Base-by-base conservation (phyloP, 1,140 invertebrate genomes). In the Drosophila kepulauana region DNA sequence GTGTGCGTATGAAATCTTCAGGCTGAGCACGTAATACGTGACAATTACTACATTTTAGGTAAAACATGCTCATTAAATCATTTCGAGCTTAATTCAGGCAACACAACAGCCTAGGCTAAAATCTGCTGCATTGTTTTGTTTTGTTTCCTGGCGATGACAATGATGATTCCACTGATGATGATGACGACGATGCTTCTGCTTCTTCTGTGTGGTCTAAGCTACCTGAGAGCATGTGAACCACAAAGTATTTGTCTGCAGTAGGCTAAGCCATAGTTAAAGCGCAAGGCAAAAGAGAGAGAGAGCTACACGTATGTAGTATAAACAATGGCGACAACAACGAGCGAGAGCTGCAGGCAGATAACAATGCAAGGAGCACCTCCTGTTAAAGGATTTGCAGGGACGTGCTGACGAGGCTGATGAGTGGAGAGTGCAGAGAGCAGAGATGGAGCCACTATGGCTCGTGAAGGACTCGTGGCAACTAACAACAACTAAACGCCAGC, bases 61-160 rank as follows among this genome's bases (percentile, higher is more conserved):
- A 85, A 87, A 88, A 88, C 85, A 88, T 76, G 85, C 85, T 88
- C 85, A 88, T 88, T 88, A 88, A 88, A 88, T 88, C 85, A 88
- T 88, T 85, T 88, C 20, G 45, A 76, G 81, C 85, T 88, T 88
- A 88, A 88, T 89, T 78, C 59, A 76, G 35, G 54, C 74, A 73
- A 84, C n/a, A 33, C 46, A 56, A 54, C 13, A 30, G 38, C 11
- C 15, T 51, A 79, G 38, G 58, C 5, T 63, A 54, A 75, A 75
- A 75, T 82, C 71, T 68, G 67, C 75, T 72, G 72, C 43, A 71
- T 82, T 87, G 80, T 82, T 79, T 64, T 62, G 38, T 68, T 73
- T 67, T 54, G 30, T 73, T 8, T 35, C 30, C 35, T 58, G 51
- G 11, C 51, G 52, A 57, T 30, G 52, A 51, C 67, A 58, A 48